These are phyloP conservation scores for Callospermophilus lateralis DNA, from an alignment of 2,113 vertebrate genomes.

Conservation along the genomic window DNA sequence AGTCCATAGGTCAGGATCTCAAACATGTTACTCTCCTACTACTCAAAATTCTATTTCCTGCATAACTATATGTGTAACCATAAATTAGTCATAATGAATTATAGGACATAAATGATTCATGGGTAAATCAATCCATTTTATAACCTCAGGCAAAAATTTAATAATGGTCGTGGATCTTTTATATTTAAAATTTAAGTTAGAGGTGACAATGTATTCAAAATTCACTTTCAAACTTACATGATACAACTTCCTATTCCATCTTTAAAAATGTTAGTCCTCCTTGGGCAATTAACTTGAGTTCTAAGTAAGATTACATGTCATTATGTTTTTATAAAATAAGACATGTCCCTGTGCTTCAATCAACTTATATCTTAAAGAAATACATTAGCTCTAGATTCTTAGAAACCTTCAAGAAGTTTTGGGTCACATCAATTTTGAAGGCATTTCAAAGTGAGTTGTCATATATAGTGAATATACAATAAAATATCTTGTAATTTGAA, in stretches of 20 bases:
- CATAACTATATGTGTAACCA: background rate
- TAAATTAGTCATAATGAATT: constrained; percentile 42
- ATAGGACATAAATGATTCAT: background rate
- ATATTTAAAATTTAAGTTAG: constrained; percentile 62
- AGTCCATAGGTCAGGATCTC: background rate
- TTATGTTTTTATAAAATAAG: constrained; percentile 72
- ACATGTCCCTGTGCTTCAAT: constrained; percentile 70
- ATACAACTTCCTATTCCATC: background rate
- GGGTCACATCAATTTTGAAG: constrained; percentile 69
- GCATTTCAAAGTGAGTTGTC: constrained; percentile 62
- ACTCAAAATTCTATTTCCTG: background rate
- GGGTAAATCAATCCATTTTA: constrained; percentile 24
- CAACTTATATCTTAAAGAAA: constrained; percentile 60
- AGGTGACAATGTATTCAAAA: constrained; percentile 35
- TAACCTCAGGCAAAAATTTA: background rate
- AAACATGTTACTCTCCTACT: background rate
- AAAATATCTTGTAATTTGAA: constrained; percentile 39
- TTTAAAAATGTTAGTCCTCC: constrained; percentile 65
- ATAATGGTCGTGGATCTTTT: background rate
- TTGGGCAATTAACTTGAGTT: constrained; percentile 79
- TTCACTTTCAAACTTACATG: background rate
- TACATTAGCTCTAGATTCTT: constrained; percentile 53
- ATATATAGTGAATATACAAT: constrained; percentile 49
- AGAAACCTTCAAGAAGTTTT: constrained; percentile 57
- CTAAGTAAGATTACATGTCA: background rate